These are phyloP conservation scores for Diachrysia chrysitis DNA, from an alignment of 2,888 invertebrate species.

Conservation along the genomic window DNA sequence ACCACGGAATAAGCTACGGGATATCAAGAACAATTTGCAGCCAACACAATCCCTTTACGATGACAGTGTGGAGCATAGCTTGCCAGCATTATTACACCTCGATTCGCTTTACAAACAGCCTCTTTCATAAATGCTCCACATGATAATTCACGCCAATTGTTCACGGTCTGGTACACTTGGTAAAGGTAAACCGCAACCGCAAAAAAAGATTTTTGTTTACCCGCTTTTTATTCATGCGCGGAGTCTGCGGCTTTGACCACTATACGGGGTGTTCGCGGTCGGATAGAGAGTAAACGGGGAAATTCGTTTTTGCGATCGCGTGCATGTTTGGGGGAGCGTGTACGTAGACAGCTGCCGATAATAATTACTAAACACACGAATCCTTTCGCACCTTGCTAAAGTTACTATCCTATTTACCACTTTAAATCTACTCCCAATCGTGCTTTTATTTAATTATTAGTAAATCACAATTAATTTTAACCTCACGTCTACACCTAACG, in stretches of 20 bases:
- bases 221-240: conserved; percentile 79
- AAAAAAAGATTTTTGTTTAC: conserved; percentile 86
- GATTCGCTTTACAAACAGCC: conserved; percentile 82
- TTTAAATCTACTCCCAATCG: conserved; percentile 61
- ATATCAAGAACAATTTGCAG: conserved; percentile 78
- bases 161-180: conserved; percentile 86
- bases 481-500: conserved; percentile 5
- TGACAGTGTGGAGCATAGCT: conserved; percentile 71
- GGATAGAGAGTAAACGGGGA: conserved; percentile 70
- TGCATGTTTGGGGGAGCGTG: conserved; percentile 80
- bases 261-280: conserved; percentile 76
- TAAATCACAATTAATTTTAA: conserved; percentile 27
- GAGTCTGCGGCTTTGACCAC: conserved; percentile 80
- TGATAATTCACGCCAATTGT: conserved; percentile 86
- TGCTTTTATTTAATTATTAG: conserved; percentile 12
- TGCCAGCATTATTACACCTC: conserved; percentile 76
- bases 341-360: conserved; percentile 83
- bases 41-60: conserved; percentile 77
- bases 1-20: conserved; percentile 60
- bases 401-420: conserved; percentile 61
- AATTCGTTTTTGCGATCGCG: conserved; percentile 78
- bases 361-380: conserved; percentile 85
- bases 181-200: conserved; percentile 86
- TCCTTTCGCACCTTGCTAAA: conserved; percentile 86
- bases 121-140: conserved; percentile 84